Evolutionary conservation across 2,113 vertebrate species (phyloP).

Genomic region (Crotalus helleri): DNA sequence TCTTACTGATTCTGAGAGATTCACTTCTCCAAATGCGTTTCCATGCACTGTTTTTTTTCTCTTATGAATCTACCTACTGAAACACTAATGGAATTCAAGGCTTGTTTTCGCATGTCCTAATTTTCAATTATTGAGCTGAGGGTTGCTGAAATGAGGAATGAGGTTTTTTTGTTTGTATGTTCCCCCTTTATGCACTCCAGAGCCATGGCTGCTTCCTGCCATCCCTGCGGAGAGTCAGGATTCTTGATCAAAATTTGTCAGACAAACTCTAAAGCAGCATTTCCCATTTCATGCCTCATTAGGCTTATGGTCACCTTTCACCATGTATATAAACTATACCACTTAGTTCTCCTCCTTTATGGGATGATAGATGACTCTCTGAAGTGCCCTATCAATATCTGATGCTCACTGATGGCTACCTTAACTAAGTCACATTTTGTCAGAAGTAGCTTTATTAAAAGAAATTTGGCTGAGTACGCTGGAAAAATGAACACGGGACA

Average conservation of each 20-base stretch:
- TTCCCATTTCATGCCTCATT: constrained; percentile 24
- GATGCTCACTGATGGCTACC: background rate
- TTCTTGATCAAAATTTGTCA: constrained; percentile 2
- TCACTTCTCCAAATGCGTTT: background rate
- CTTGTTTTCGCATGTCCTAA: background rate
- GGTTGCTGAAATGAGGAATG: background rate
- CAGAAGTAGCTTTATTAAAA: background rate
- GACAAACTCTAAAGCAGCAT: constrained; percentile 22
- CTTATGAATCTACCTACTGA: background rate
- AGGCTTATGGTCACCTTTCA: constrained; percentile 3
- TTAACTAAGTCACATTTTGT: background rate
- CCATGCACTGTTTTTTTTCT: background rate
- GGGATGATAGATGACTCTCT: background rate
- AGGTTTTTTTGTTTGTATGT: background rate
- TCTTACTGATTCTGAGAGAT: background rate
- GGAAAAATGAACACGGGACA: background rate
- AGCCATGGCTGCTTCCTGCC: background rate
- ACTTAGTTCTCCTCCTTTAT: background rate
- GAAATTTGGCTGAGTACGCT: background rate
- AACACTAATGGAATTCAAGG: background rate
- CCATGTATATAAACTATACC: background rate
- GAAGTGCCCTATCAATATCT: background rate
- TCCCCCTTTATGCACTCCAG: background rate
- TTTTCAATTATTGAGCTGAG: background rate
- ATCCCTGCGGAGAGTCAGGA: background rate